Conservation (phyloP, 2,888 invertebrate species). For the Caenorhabditis sp. region DNA sequence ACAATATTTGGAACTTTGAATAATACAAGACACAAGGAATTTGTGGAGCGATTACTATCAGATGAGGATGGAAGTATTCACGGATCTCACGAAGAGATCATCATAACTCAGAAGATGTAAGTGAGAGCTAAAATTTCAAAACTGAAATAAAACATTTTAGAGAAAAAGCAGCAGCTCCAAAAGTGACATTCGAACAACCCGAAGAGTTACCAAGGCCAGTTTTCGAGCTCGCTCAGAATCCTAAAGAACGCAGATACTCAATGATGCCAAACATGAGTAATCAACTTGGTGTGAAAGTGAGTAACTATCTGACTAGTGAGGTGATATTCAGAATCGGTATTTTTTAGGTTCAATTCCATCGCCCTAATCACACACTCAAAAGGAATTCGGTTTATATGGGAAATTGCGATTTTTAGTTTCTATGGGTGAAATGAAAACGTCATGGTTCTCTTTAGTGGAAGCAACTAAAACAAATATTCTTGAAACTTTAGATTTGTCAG, state of each 20-base stretch:
- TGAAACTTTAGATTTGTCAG: background rate
- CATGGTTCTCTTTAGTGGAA: too few relatives aligned
- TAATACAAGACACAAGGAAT: constrained; percentile 66
- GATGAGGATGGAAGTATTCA: constrained; percentile 29
- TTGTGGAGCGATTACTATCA: constrained; percentile 45
- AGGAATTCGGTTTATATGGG: constrained; percentile 47
- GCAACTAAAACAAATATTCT: background rate
- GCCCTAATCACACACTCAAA: constrained; percentile 26
- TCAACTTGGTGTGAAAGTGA: constrained; percentile 30
- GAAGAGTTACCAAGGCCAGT: background rate
- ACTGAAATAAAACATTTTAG: constrained; percentile 8
- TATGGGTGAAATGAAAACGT: too few relatives aligned
- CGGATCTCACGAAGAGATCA: constrained; percentile 69
- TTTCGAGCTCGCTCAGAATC: background rate
- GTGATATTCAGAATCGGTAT: background rate
- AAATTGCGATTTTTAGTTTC: constrained; percentile 60
- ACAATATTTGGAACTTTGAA: constrained; percentile 75
- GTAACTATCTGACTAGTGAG: too few relatives aligned
- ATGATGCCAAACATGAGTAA: constrained; percentile 10
- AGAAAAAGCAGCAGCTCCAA: constrained; percentile 21
- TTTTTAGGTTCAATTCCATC: constrained; percentile 49
- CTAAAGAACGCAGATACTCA: background rate
- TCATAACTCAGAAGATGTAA: constrained; percentile 66
- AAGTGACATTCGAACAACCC: background rate
- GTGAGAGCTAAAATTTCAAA: background rate